Evolutionary conservation across 2,113 vertebrate species (phyloP), one percentile per base, ranked within the genome.

Genomic region (Eulemur rufifrons): DNA sequence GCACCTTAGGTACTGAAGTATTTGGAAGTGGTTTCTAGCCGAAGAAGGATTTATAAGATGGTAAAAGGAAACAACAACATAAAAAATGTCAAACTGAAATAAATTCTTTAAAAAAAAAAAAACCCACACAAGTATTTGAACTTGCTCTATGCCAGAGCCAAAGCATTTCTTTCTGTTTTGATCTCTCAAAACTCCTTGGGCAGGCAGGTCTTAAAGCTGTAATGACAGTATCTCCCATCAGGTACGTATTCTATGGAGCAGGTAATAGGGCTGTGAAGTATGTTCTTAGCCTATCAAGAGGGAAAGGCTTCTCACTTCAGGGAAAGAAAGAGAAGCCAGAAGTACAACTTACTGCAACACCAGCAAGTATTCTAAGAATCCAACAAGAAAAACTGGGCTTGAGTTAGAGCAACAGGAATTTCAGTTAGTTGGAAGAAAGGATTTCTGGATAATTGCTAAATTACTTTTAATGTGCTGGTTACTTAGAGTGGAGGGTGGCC

Each of bases 81-180:
- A 96, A 96, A 96, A 50, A 97, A 89, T 94, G 86, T 87, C 97
- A 96, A 96, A 93, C 86, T 69, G 68, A 96, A 95, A 94, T 96
- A 95, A 97, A 93, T 91, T 98, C 71, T 94, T 12, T 87, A 88
- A 61, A 78, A 89, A 90, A 78, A 89, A 90, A 95, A 86, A 74
- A 64, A 52, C 10, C 59, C 23, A 56, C 25, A 34, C 32, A 66
- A 86, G 23, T 13, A 68, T 90, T 96, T 95, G 80, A 84, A 83
- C 78, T 56, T 93, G 54, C 34, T 93, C 18, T 84, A 20, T 81
- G 45, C 56, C 23, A 25, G 80, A 95, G 45, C 89, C 66, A 66
- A 68, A 94, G 32, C 20, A 61, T 66, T 95, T 95, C 86, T 96
- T 83, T 96, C 39, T 88, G n/a, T 84, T 90, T 84, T 74, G 59